Evolutionary conservation across 2,113 vertebrate species (phyloP), one percentile per base, ranked within the genome.

Genomic region (Tachysurus vachellii): DNA sequence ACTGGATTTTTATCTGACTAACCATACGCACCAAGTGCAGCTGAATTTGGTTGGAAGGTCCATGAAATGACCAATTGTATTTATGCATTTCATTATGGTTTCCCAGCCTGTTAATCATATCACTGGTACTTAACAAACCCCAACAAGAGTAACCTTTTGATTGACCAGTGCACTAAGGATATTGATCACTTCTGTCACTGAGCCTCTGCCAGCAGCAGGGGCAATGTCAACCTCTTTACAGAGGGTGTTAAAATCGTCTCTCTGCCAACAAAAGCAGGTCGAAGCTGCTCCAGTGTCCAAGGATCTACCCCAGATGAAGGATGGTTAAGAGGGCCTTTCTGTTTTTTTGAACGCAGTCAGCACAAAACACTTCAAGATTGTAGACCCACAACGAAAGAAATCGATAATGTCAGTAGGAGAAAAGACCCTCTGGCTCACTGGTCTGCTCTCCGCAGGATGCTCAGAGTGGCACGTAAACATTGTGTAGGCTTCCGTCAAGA

Each of bases 321-420:
- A 88, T 86, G 89, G 84, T 68, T 80, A 93, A 90, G 68, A 86
- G 85, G 85, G 88, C 89, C 79, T 61, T 54, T 86, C 89, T 80
- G 47, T 87, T 89, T 89, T 90, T 92, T 90, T 84, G 84, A 90
- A 91, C 86, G 82, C 81, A 89, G 89, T 87, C 89, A 90, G 85
- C 50, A 0, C 64, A 86, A 90, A 89, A 86, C 75, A 85, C 79
- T 84, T 56, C 85, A 90, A 92, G 88, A 92, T 87, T 87, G 91
- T 86, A 62, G 89, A 47, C 80, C 87, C 90, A 93, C 92, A 93
- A 90, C 91, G 90, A 91, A 88, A 26, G 44, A 80, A 89, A 92
- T 88, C 89, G 86, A 94, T 94, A 92, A 85, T 88, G 92, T 93
- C 91, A 89, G 85, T 9, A 31, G 66, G 57, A 90, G 68, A 91